phyloP scores from a whole-genome alignment of 35 echinoderm and acorn worm genomes.

The Ophiothrix spiculata region DNA sequence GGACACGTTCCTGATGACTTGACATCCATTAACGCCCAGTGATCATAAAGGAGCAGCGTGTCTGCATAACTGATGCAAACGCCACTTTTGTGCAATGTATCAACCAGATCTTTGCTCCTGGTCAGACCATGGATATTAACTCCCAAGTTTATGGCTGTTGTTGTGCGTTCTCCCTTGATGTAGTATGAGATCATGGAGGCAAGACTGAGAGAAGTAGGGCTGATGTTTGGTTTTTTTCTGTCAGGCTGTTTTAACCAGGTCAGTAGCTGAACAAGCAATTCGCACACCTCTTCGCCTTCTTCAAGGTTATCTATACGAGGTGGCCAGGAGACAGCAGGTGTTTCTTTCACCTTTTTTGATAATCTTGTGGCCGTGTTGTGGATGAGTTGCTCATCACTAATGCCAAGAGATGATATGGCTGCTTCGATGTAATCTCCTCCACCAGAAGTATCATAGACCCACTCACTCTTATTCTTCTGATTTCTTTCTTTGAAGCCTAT shows the following conservation, averaged over 20 bases:
- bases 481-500: conserved; percentile 18
- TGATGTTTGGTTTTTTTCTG: conserved; percentile 19
- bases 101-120: conserved; percentile 19
- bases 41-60: conserved; percentile 13
- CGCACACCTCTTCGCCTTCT: conserved; percentile 24
- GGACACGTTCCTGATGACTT: conserved; percentile 21
- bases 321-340: conserved; percentile 46
- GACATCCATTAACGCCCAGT: conserved; percentile 17
- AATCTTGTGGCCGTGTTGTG: conserved; percentile 25
- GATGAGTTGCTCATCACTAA: conserved; percentile 40
- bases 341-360: conserved; percentile 24
- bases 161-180: conserved; percentile 6
- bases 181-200: conserved; percentile 27
- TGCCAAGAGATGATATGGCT: conserved; percentile 20
- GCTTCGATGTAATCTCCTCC: conserved; percentile 36
- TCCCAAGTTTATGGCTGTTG: neutral
- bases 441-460: conserved; percentile 29
- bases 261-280: conserved; percentile 40
- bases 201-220: conserved; percentile 14
- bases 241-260: conserved; percentile 51
- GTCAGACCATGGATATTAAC: conserved; percentile 28
- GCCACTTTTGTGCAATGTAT: conserved; percentile 21
- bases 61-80: conserved; percentile 43
- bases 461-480: conserved; percentile 24
- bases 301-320: conserved; percentile 40